phyloP scores from a whole-genome alignment of 2,113 vertebrate species.

The Tricholaema leucomelas region DNA sequence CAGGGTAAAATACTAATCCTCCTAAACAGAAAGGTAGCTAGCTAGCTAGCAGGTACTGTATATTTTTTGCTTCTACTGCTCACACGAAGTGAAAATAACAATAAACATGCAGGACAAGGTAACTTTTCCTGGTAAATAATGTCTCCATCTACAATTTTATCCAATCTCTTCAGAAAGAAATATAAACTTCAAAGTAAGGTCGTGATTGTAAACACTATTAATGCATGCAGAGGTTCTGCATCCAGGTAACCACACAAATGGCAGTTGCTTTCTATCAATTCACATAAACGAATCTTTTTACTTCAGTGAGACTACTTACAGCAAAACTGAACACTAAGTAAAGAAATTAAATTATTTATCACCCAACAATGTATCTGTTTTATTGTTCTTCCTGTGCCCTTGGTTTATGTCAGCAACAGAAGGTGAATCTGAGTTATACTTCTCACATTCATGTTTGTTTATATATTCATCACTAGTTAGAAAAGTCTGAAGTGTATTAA shows the following conservation, averaged over 20 bases:
- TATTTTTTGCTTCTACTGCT: background rate
- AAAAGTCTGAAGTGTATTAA: slow-evolving; percentile 12
- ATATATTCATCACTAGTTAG: background rate
- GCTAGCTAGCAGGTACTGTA: background rate
- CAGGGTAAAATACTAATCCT: background rate
- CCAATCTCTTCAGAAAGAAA: background rate
- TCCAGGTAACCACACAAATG: background rate
- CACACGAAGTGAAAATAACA: background rate
- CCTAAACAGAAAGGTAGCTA: background rate
- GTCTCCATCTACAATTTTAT: background rate
- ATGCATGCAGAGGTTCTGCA: background rate
- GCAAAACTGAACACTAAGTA: background rate
- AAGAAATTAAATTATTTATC: background rate
- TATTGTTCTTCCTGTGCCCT: background rate
- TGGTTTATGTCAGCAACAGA: slow-evolving; percentile 9
- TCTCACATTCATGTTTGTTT: background rate
- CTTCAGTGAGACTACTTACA: background rate
- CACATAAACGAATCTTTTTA: background rate
- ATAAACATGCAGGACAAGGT: background rate
- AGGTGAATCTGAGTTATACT: background rate
- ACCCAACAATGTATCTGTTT: background rate
- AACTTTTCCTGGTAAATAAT: background rate
- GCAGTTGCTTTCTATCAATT: background rate
- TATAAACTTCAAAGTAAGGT: background rate
- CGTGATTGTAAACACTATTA: background rate